Conservation (phyloP, 23 tunicate species). For the Ascidia mentula region DNA sequence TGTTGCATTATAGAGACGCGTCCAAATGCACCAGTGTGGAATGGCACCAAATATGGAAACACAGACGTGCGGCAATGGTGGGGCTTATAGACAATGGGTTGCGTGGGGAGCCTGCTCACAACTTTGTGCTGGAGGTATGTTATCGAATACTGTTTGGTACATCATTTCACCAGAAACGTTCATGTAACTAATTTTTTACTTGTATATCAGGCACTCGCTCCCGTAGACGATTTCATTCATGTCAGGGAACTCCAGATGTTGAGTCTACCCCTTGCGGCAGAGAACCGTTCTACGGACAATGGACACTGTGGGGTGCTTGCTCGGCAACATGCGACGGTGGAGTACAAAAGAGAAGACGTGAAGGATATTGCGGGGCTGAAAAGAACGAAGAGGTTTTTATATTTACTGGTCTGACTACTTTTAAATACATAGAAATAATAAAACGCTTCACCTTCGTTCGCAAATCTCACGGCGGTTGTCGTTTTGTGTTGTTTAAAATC, state of each 20-base stretch:
- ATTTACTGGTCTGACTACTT: too few relatives aligned
- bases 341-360: background rate
- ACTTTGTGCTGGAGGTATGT: constrained; percentile 67
- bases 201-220: constrained; percentile 7
- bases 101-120: constrained; percentile 66
- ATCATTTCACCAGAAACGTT: background rate
- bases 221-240: constrained; percentile 64
- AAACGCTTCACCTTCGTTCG: background rate
- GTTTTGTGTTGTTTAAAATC: background rate
- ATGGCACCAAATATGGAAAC: constrained; percentile 34
- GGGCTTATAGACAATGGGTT: constrained; percentile 51
- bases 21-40: constrained; percentile 55
- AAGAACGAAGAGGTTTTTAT: background rate
- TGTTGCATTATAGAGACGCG: background rate
- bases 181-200: too few relatives aligned
- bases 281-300: constrained; percentile 62
- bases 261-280: constrained; percentile 73
- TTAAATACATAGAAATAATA: background rate
- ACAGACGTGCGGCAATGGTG: constrained; percentile 66
- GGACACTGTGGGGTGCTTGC: constrained; percentile 76
- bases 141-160: background rate
- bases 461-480: background rate
- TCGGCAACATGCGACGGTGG: constrained; percentile 86
- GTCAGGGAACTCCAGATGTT: constrained; percentile 30
- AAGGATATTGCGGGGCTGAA: background rate